Conservation (phyloP, 2,888 invertebrate species). For the Tuta absoluta region DNA sequence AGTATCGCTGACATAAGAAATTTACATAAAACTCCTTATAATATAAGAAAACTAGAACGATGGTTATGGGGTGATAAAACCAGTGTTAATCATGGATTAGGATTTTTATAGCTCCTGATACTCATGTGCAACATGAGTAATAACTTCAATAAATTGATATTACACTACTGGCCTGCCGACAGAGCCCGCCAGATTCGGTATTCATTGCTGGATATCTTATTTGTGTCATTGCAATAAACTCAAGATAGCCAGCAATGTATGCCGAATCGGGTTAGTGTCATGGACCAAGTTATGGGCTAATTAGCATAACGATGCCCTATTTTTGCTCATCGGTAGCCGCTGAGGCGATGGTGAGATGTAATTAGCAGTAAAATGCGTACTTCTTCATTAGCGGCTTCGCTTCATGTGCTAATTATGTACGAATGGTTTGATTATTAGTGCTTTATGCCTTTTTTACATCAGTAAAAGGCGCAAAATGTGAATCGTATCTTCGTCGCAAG, state of each 20-base stretch:
- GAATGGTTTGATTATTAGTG: not conserved
- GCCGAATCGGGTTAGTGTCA: too few species aligned
- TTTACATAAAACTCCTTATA: slow-evolving; percentile 21
- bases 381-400: not conserved
- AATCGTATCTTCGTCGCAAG: too few species aligned
- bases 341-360: slow-evolving; percentile 8
- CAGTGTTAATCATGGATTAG: slow-evolving; percentile 15
- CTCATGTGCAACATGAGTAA: not conserved
- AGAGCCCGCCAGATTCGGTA: too few species aligned
- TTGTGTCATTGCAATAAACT: too few species aligned
- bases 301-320: not conserved
- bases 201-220: not conserved
- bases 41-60: not conserved
- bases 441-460: not conserved
- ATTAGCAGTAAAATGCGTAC: slow-evolving; percentile 5
- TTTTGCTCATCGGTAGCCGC: not conserved
- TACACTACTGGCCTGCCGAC: too few species aligned
- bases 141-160: not conserved
- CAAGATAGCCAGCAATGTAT: too few species aligned
- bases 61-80: slow-evolving; percentile 20
- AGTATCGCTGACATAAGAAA: slow-evolving; percentile 18
- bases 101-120: slow-evolving; percentile 16
- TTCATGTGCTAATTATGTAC: slow-evolving; percentile 1
- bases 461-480: too few species aligned
- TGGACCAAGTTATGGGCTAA: not conserved